Base-by-base conservation (phyloP, 1,140 invertebrate species). In the Penaeus japonicus region DNA sequence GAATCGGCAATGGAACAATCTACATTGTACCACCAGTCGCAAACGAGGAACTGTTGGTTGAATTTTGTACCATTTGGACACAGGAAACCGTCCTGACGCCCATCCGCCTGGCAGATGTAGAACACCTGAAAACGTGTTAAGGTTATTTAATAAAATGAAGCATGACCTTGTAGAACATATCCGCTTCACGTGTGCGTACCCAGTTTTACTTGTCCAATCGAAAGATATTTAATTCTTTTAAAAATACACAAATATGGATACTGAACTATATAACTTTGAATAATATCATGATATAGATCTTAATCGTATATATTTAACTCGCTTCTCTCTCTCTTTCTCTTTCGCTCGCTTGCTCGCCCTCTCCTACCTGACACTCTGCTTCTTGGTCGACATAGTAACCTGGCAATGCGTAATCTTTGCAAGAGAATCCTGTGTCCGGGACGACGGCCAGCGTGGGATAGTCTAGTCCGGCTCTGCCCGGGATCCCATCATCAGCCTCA, bases 21-120 rank as follows among this genome's bases (percentile, higher is more conserved):
- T 35, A 86, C n/a, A 57, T 86, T 86, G 85, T 47, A 86, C 70
- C 85, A 86, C 85, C 85, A 86, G 54, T 86, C 85, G 47, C 85
- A 86, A 24, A 86, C 85, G 75, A 86, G 57, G 54, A 65, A 86
- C 77, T 86, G 85, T 35, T 86, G 85, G 85, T 86, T 86, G 55
- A 86, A 86, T 18, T 79, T 55, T 32, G 85, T 86, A n/a, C 85
- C 85, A 35, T 80, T 79, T 75, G 85, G 77, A n/a, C 85, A 86
- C 22, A 86, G 85, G 85, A 86, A 86, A 18, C 75, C 78, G 73
- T 86, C 85, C 30, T 83, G 70, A 47, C 83, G 65, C 20, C 65
- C 62, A 39, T 18, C 22, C 32, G 55, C 77, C 85, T 86, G 85
- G 85, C 85, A 86, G 75, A 86, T 80, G 85, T 86, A 77, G 85